Base-by-base conservation (phyloP, 1,140 invertebrate genomes). In the Cylas formicarius region DNA sequence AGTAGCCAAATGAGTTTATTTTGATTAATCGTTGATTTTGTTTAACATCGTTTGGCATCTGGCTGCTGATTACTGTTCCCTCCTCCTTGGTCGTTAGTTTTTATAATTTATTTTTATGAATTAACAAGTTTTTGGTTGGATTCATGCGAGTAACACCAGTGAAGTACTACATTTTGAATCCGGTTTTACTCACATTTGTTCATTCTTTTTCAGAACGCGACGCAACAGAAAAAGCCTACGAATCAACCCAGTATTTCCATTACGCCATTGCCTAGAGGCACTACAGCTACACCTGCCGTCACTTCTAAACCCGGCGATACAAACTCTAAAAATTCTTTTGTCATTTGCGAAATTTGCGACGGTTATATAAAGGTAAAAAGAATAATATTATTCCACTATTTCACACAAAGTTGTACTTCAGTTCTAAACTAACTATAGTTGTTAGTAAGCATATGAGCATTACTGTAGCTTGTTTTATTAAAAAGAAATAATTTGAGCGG, bases 331-430 rank as follows among this genome's bases (percentile, higher is more conserved):
- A 80, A 79, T 52, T 81, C 82, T 11, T 91, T 91, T 67, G 89
- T 94, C 48, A 90, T 93, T 53, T 94, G 90, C 67, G 90, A 94
- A 72, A 94, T 94, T 52, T 94, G 90, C 67, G 90, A 94, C 67
- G 88, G 89, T 26, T 93, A 92, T 58, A 92, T 94, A 39, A 93
- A 93, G 44, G 44, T 46, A 46, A 29, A 14, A n/a, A n/a, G n/a
- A n/a, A n/a, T n/a, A n/a, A n/a, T n/a, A n/a, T n/a, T n/a, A n/a
- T n/a, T n/a, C n/a, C n/a, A n/a, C n/a, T n/a, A n/a, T n/a, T n/a
- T n/a, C n/a, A n/a, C n/a, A n/a, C n/a, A n/a, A n/a, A n/a, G n/a
- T n/a, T n/a, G n/a, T n/a, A n/a, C n/a, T n/a, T n/a, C n/a, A n/a
- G n/a, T n/a, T n/a, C n/a, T n/a, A n/a, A 24, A 32, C 29, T 32